Base-by-base conservation (phyloP, 2,888 invertebrate species). In the Cheilosia grossa region DNA sequence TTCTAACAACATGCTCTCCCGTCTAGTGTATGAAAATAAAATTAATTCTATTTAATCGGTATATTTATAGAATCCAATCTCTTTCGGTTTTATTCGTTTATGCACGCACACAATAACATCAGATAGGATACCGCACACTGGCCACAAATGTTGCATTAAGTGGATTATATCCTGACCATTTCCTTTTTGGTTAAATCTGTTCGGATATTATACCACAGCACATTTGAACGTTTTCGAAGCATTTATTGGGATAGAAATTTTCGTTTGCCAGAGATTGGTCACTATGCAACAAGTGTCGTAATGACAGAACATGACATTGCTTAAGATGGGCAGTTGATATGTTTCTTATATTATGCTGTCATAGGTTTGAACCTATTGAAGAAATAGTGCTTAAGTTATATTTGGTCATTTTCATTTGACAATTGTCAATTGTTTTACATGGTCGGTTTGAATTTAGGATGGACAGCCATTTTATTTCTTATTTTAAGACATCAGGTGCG, bases 131-230 rank as follows among this genome's bases (percentile, higher is more conserved):
- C 67, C 67, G 7, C 67, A 77, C 67, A 61, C 67, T 67, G 77
- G 61, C 67, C 77, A 69, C 77, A 77, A 67, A 77, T 77, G 77
- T 61, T 59, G 77, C 77, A 77, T 77, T 61, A 67, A 77, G 67
- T 59, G 59, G 75, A 67, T 75, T 67, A 77, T 77, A 54, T 77
- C 77, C 67, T 67, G 59, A 61, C 67, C 61, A 69, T 77, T 59
- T 69, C 77, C 77, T 53, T 49, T 77, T 67, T 13, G 53, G 77
- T 69, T 77, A 47, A 77, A 77, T 67, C 54, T 67, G 54, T 69
- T 77, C 54, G 61, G 6, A 77, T 69, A 77, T 77, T 67, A 44
- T 69, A 42, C 15, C 19, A 49, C 59, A 59, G 13, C 1, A 17
- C 42, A 51, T 67, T 59, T 42, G 67, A 61, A 42, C 44, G 21